Base-by-base conservation (phyloP, 2,888 invertebrate genomes). In the Ptychoptera contaminata region DNA sequence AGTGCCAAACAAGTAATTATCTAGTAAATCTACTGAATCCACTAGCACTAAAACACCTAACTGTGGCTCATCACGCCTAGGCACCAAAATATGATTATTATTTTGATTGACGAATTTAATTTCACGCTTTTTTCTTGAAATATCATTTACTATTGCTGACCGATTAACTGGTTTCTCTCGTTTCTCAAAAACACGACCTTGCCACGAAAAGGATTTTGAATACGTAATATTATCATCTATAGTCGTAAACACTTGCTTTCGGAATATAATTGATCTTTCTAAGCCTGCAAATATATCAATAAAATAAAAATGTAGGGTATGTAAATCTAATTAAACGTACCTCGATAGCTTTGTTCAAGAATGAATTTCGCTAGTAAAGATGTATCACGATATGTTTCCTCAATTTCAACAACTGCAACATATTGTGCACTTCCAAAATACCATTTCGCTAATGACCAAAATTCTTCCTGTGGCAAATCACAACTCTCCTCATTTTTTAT, bases 1-100 rank as follows among this genome's bases (percentile, higher is more conserved):
- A 7, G 40, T 42, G 11, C 50, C 50, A 5, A 36, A 16, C 9
- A 50, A 32, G 38, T 47, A 50, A 10, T 48, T 16, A 30, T 45
- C 40, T 9, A 50, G 36, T 14, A 43, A 38, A 14, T 37, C 12
- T 2, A 49, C 14, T 45, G 32, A 49, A 9, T 45, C 36, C 8
- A 36, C 29, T n/a, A 47, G 34, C 3, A 47, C 44, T 16, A 51
- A 30, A 30, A 42, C 23, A 11, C 44, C 45, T 30, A 46, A 45
- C 40, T 43, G 32, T n/a, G 38, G 29, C n/a, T 47, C 46, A 30
- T 44, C 42, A 23, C 23, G 23, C 7, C 23, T 23, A 15, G 30
- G 37, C 11, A 16, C 34, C 14, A 44, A 29, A 37, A 15, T 36
- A 2, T 30, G 7, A 10, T 42, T 23, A 12, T 46, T 36, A 11